phyloP scores from a whole-genome alignment of 2,888 invertebrate species.

The Trachelus stipa region DNA sequence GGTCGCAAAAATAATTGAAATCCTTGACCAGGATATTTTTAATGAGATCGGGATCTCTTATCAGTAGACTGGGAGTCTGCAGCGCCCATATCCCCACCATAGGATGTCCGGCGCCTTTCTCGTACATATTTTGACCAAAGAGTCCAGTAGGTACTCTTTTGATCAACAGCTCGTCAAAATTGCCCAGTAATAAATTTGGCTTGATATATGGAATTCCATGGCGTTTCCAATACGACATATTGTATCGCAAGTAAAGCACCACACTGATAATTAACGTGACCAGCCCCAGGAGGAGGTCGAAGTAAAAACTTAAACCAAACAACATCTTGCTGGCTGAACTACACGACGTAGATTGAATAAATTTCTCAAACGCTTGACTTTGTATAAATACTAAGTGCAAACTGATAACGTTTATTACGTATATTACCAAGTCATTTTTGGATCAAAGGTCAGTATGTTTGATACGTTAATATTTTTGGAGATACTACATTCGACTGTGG shows the following conservation, averaged over 20 bases:
- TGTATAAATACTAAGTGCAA: too few species aligned
- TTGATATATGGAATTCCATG: neutral
- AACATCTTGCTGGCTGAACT: neutral
- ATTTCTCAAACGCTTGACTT: too few species aligned
- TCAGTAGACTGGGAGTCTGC: conserved; percentile 22
- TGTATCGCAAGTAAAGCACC: neutral
- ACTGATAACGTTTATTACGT: rapidly evolving
- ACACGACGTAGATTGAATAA: neutral
- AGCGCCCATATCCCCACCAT: conserved; percentile 28
- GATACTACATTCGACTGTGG: too few species aligned
- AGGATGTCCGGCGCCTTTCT: neutral
- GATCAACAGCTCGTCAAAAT: neutral
- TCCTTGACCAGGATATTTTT: conserved; percentile 29
- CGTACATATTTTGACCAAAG: neutral
- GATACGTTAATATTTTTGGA: too few species aligned
- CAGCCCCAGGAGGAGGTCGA: neutral
- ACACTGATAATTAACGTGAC: neutral
- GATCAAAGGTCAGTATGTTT: too few species aligned
- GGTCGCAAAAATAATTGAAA: conserved; percentile 30
- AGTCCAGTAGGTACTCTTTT: neutral
- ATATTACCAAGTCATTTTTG: too few species aligned
- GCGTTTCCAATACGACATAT: neutral
- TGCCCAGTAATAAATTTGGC: neutral
- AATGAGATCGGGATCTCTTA: conserved; percentile 29
- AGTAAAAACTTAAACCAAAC: neutral